Evolutionary conservation across 1,140 invertebrate species (phyloP), one percentile per base, ranked within the genome.

Genomic region (Leptinotarsa undecemlineata): DNA sequence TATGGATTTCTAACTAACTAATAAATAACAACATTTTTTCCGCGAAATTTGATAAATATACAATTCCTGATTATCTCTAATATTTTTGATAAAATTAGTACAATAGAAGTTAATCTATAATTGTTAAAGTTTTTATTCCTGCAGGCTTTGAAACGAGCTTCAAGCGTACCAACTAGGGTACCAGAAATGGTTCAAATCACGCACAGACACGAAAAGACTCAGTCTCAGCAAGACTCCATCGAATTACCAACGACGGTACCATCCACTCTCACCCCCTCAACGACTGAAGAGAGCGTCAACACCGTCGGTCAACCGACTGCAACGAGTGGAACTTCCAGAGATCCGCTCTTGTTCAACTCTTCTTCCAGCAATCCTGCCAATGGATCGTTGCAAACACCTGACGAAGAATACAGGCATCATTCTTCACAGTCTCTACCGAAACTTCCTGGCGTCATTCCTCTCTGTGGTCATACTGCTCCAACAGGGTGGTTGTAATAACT

Each of bases 401-500:
- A 85, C 72, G 84, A 85, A 17, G 84, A 85, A 71, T 83, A 81
- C 69, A 80, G 79, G 21, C 57, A 70, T 15, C 60, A 20, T 23
- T 77, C 63, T 61, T 69, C 77, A 13, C 80, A 82, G 21, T 76
- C 77, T 26, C 73, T 89, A 64, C 88, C 89, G 48, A 87, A 88
- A 74, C 82, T 91, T 62, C 87, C 89, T 11, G 89, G 89, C 8
- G 89, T 91, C 77, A 90, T 91, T 77, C 90, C 90, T 47, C 86
- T 91, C 68, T 88, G 89, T 74, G 90, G 90, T 60, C 89, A 90
- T 80, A 89, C 89, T 78, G 86, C 88, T 61, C 88, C 89, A 61
- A 86, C 88, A 5, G 90, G 90, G 71, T 91, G 90, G 90, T 88
- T 91, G 72, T 85, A 83, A 42, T 42, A 42, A 42, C 33, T 11